Percentiles rank a stretch among this genome's conserved stretches.
These are phyloP conservation scores for Dendroctonus valens DNA, from an alignment of 1,140 invertebrate species.

Conservation along the genomic window DNA sequence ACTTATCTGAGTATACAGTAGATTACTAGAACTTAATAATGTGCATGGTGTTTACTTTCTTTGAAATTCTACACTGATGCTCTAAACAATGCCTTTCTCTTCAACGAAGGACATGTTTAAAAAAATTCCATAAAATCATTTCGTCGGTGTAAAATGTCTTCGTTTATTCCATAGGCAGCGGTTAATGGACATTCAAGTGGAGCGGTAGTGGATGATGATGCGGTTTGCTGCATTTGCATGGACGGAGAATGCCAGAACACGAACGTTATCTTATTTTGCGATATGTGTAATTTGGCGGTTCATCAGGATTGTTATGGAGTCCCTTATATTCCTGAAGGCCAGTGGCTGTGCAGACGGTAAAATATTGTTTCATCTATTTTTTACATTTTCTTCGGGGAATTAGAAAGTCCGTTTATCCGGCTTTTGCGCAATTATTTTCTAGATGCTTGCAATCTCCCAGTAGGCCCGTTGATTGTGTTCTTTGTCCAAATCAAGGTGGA, in stretches of 20 bases:
- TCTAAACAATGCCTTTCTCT: too few relatives aligned
- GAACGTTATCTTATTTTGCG: conserved; percentile 94
- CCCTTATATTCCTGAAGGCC: conserved; percentile 98
- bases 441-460: conserved; percentile 93
- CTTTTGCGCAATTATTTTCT: not conserved
- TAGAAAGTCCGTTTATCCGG: not conserved
- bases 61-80: too few relatives aligned
- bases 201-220: conserved; percentile 91
- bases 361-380: not conserved
- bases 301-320: conserved; percentile 99
- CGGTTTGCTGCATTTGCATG: conserved; percentile 95
- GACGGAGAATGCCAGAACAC: conserved; percentile 96
- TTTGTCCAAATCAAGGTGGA: conserved; percentile 97
- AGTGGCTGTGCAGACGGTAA: conserved; percentile 88
- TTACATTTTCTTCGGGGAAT: not conserved
- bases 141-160: too few relatives aligned
- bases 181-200: conserved; percentile 59
- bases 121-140: too few relatives aligned
- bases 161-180: conserved; percentile 40
- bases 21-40: too few relatives aligned
- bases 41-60: too few relatives aligned
- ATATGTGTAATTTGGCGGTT: conserved; percentile 99
- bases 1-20: too few relatives aligned
- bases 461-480: conserved; percentile 90
- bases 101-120: too few relatives aligned